These are phyloP conservation scores for Guaruba guarouba DNA, from an alignment of 2,113 vertebrate species.

Conservation along the genomic window DNA sequence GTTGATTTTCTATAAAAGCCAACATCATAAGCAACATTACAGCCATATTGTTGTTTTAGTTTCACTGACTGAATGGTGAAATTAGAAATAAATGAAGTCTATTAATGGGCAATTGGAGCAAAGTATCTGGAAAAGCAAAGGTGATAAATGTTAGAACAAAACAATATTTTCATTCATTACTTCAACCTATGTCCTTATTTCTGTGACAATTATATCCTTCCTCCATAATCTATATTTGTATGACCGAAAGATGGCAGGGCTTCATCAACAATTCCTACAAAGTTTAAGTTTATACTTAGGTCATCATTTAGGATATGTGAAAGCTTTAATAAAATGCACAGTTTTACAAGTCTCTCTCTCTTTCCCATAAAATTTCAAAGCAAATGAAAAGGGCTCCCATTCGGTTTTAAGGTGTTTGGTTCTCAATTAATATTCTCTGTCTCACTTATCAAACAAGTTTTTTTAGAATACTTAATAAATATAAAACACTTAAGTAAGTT, in stretches of 20 bases:
- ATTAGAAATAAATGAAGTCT: background rate
- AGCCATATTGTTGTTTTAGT: background rate
- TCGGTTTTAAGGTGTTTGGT: background rate
- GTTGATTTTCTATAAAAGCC: background rate
- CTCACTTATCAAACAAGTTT: background rate
- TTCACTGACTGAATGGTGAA: background rate
- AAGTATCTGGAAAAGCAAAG: background rate
- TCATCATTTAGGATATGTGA: background rate
- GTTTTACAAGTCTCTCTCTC: constrained; percentile 17
- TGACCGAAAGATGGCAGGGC: constrained; percentile 81
- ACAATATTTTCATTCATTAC: background rate
- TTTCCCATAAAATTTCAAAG: constrained; percentile 1
- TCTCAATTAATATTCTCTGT: background rate
- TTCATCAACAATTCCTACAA: constrained; percentile 73
- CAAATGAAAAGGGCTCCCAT: background rate
- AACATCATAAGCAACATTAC: background rate
- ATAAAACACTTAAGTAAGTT: background rate
- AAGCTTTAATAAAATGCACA: constrained; percentile 23
- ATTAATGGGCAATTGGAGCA: background rate
- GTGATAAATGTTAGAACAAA: background rate
- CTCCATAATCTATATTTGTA: constrained; percentile 61
- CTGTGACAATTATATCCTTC: background rate
- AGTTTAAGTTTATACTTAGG: constrained; percentile 15
- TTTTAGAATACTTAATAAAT: background rate
- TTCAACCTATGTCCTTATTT: background rate